phyloP scores from a whole-genome alignment of 2,113 vertebrate species.

The Psittacus erithacus region DNA sequence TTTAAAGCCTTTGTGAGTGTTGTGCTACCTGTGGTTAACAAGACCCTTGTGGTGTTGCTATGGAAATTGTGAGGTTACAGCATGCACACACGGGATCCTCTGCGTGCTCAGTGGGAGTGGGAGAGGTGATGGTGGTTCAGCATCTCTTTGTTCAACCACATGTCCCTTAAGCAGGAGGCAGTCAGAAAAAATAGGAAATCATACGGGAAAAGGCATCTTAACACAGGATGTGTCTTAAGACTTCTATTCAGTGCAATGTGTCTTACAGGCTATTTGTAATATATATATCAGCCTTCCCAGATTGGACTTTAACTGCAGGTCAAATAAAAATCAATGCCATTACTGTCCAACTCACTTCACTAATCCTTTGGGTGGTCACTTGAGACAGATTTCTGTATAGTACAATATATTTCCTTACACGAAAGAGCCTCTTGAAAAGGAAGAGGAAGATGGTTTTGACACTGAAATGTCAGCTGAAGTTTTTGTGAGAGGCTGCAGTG shows the following conservation, averaged over 20 bases:
- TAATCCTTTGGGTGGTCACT: neutral
- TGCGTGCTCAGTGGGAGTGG: neutral
- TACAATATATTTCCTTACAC: neutral
- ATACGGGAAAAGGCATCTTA: neutral
- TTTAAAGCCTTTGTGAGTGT: neutral
- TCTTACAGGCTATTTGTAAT: neutral
- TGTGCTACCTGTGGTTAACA: conserved; percentile 12
- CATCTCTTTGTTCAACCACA: neutral
- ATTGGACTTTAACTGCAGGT: neutral
- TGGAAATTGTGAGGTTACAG: conserved; percentile 35
- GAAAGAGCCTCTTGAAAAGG: neutral
- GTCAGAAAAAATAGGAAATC: neutral
- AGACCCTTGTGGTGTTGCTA: conserved; percentile 41
- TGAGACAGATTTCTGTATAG: neutral
- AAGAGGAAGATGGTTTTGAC: neutral
- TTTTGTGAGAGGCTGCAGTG: neutral
- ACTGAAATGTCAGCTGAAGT: neutral
- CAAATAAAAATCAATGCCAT: conserved; percentile 17
- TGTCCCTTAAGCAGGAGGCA: neutral
- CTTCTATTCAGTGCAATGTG: neutral
- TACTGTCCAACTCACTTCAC: neutral
- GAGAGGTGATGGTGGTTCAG: neutral
- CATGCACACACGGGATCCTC: neutral
- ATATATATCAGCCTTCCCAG: neutral
- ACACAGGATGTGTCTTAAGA: neutral